Conservation (phyloP, 2,888 invertebrate genomes). For the Sesamia inferens region DNA sequence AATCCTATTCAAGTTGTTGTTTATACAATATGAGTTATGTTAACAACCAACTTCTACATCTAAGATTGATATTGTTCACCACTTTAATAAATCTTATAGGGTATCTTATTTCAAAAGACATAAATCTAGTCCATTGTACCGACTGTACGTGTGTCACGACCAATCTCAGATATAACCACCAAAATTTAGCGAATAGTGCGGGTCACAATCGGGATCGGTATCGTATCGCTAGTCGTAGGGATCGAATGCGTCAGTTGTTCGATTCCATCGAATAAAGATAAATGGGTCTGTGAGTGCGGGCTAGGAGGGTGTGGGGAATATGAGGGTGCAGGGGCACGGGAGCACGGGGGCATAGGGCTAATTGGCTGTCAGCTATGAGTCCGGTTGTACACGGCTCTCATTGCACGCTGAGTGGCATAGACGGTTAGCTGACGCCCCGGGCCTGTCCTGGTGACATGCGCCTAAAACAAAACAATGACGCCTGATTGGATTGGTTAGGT, state of each 20-base stretch:
- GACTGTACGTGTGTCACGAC: constrained; percentile 77
- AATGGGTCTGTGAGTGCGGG: constrained; percentile 81
- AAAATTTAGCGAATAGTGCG: constrained; percentile 67
- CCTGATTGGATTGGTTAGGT: constrained; percentile 71
- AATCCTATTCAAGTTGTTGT: constrained; percentile 21
- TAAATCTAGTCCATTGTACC: constrained; percentile 77
- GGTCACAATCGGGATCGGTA: constrained; percentile 72
- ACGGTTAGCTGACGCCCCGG: constrained; percentile 69
- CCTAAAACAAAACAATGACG: constrained; percentile 77
- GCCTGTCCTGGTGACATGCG: constrained; percentile 72
- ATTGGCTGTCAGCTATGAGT: constrained; percentile 88
- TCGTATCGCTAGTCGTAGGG: constrained; percentile 70
- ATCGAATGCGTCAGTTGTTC: constrained; percentile 79
- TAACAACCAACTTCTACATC: constrained; percentile 39
- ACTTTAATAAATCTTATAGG: constrained; percentile 71
- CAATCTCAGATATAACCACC: constrained; percentile 69
- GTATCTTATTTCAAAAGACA: constrained; percentile 76
- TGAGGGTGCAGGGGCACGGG: constrained; percentile 67
- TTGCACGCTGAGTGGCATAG: constrained; percentile 72
- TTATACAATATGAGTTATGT: constrained; percentile 28
- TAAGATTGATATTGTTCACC: constrained; percentile 66
- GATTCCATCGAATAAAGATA: constrained; percentile 87
- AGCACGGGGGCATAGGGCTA: constrained; percentile 78
- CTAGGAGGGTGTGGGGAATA: constrained; percentile 70
- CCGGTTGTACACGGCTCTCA: constrained; percentile 74